Evolutionary conservation across 2,797 vertebrate species (phyloP), one percentile per base, ranked within the genome.

Genomic region (Delichon dasypus): DNA sequence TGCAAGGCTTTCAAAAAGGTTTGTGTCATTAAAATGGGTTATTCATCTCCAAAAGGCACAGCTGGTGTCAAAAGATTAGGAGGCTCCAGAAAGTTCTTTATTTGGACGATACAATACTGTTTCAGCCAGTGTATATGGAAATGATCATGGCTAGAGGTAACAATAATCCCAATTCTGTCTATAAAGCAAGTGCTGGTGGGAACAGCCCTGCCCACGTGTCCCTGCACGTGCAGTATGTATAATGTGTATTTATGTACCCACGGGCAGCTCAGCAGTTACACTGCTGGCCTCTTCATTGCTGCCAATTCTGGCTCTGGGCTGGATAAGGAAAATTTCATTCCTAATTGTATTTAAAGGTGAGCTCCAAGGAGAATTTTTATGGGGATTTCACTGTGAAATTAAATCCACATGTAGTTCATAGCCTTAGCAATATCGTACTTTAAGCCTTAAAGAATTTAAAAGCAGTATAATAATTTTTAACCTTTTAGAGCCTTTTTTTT

Each of bases 211-310:
- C 11, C 75, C 19, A 23, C 0, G 1, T 38, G 85, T 36, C n/a
- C 0, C 5, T 10, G 77, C 15, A 18, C 1, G 2, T 55, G 72
- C 77, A 66, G 40, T 11, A 13, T 26, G 42, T 53, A 8, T 47
- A 4, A 68, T 6, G 16, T 38, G 47, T 21, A 7, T 29, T 2
- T 2, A 0, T 1, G 13, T 4, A 10, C 7, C 11, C 16, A 18
- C 0, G 1, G 14, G 30, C 72, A 10, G 25, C 15, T 76, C 71
- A 17, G 64, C 2, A 22, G 5, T 47, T 53, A 2, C 2, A 5
- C 44, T 26, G n/a, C 18, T 64, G 55, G 93, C 77, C 57, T 85
- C 45, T 3, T 48, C 73, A 23, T 30, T 77, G 53, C 42, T 62
- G 66, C 79, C 58, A 81, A 4, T 82, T 38, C 54, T 45, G 58